Percentiles rank a stretch among this genome's conserved stretches.
Conservation (phyloP, 2,888 invertebrate species). For the Muscina levida region DNA sequence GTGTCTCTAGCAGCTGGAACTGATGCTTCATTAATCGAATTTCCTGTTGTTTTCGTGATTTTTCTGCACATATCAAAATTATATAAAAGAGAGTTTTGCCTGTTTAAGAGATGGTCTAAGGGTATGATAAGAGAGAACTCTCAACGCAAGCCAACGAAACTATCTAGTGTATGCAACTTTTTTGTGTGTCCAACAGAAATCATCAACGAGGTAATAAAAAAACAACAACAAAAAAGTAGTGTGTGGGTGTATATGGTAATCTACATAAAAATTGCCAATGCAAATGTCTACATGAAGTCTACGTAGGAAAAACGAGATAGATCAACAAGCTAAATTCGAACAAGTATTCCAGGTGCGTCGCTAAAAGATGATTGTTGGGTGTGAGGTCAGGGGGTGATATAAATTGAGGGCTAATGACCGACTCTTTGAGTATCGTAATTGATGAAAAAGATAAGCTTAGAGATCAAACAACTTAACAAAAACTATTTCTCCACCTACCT, state of each 20-base stretch:
- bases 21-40: slow-evolving; percentile 52
- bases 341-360: slow-evolving; percentile 10
- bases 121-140: neutral
- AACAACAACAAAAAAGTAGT: neutral
- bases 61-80: slow-evolving; percentile 61
- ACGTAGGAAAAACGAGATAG: neutral
- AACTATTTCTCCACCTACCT: slow-evolving; percentile 70
- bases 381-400: no score
- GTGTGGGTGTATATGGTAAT: neutral
- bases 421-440: slow-evolving; percentile 24
- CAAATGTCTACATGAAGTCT: neutral
- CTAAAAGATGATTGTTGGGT: no score
- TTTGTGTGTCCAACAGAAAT: neutral
- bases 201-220: slow-evolving; percentile 10
- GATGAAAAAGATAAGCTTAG: slow-evolving; percentile 35
- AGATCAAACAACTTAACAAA: slow-evolving; percentile 2
- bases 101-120: neutral
- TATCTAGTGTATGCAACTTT: neutral
- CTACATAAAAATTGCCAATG: slow-evolving; percentile 5
- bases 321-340: neutral
- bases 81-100: slow-evolving; percentile 46
- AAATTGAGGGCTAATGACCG: no score
- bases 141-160: neutral
- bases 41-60: slow-evolving; percentile 55
- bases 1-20: slow-evolving; percentile 19